A percentile compares a stretch with the other conserved stretches of the same genome.
Evolutionary conservation across 2,888 invertebrate genomes (phyloP).

Genomic region (Cantharis lateralis): DNA sequence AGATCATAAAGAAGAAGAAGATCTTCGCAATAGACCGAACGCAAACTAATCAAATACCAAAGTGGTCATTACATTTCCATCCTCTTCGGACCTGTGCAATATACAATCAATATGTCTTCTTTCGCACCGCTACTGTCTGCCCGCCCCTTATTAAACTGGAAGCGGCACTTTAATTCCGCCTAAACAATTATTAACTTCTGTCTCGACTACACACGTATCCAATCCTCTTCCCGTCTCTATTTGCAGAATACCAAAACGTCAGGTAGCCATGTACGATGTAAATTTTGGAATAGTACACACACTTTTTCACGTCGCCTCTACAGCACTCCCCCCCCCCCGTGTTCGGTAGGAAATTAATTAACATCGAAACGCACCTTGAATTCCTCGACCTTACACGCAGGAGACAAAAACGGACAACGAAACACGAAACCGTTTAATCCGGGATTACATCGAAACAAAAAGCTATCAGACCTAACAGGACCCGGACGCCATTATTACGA

Average conservation of each 20-base stretch:
- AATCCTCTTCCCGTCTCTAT: constrained; percentile 14
- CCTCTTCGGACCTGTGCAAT: constrained; percentile 33
- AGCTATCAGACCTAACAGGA: not conserved
- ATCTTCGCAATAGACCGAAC: constrained; percentile 32
- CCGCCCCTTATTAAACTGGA: constrained; percentile 53
- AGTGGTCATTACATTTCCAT: constrained; percentile 44
- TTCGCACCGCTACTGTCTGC: constrained; percentile 49
- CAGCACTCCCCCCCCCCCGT: not conserved
- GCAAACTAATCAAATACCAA: constrained; percentile 50
- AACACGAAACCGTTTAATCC: not conserved
- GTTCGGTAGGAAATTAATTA: not conserved
- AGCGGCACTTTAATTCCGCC: constrained; percentile 52
- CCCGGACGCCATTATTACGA: not conserved
- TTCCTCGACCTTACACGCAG: not conserved
- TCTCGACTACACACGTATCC: constrained; percentile 34
- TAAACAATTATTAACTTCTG: constrained; percentile 50
- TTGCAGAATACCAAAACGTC: constrained; percentile 20
- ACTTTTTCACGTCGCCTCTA: not conserved
- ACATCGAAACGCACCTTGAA: not conserved
- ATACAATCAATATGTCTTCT: constrained; percentile 29
- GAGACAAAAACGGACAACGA: not conserved
- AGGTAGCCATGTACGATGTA: constrained; percentile 35
- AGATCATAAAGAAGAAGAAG: not conserved
- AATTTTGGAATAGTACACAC: constrained; percentile 26
- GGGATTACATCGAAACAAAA: not conserved